These are phyloP conservation scores for Acrocephalus scirpaceus DNA, from an alignment of 2,797 vertebrate genomes.

Conservation along the genomic window DNA sequence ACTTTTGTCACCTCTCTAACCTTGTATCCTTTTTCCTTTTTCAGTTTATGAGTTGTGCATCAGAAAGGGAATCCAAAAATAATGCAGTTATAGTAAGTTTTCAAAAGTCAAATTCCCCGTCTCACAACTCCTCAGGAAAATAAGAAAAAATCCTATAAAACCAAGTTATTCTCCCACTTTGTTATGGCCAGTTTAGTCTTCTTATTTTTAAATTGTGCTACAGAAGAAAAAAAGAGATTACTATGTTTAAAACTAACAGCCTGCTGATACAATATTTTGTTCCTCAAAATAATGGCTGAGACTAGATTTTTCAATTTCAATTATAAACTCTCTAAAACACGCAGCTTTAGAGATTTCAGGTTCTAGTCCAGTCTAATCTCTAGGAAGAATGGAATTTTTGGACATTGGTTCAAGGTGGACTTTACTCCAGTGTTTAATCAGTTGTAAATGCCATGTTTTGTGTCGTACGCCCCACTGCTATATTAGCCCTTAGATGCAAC, in stretches of 20 bases:
- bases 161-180: background rate
- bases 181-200: background rate
- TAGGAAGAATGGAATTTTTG: background rate
- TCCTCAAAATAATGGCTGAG: background rate
- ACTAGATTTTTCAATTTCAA: background rate
- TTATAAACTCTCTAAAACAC: background rate
- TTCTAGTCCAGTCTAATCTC: background rate
- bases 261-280: background rate
- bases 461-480: background rate
- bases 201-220: background rate
- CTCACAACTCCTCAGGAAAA: background rate
- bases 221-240: background rate
- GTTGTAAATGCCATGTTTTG: background rate
- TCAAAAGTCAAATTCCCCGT: background rate
- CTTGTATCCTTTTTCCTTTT: background rate
- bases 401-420: background rate
- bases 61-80: background rate
- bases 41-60: background rate
- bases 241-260: background rate
- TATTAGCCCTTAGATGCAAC: background rate
- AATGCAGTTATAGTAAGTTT: background rate
- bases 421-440: background rate
- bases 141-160: background rate
- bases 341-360: background rate
- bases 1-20: background rate